A percentile compares a stretch with the other conserved stretches of the same genome.
These are phyloP conservation scores for Dipodomys ordii DNA, from an alignment of 2,113 vertebrate species.

Conservation along the genomic window DNA sequence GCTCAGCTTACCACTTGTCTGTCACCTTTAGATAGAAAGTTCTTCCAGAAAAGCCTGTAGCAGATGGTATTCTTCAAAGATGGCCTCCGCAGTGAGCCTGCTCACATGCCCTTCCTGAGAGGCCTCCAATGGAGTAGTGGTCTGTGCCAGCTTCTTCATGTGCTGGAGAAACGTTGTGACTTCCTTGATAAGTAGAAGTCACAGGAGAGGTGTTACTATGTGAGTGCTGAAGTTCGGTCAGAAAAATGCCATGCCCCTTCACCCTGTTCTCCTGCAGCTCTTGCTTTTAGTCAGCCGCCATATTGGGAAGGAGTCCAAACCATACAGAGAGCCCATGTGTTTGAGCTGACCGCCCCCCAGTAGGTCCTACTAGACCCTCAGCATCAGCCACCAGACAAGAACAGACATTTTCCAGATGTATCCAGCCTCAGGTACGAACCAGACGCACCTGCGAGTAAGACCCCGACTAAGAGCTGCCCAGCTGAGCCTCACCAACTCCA, in stretches of 20 bases:
- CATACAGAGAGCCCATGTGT: fast-evolving
- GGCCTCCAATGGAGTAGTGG: fast-evolving
- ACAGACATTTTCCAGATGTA: neutral
- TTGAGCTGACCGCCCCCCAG: neutral
- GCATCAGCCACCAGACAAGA: neutral
- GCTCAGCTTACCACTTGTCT: neutral
- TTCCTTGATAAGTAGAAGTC: neutral
- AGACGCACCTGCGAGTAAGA: neutral
- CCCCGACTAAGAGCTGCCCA: neutral
- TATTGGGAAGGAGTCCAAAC: neutral
- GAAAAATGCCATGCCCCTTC: neutral
- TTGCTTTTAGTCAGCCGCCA: neutral
- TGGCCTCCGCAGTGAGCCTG: fast-evolving
- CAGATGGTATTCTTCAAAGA: neutral
- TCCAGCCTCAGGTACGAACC: neutral
- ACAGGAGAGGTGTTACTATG: neutral
- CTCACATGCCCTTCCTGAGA: fast-evolving
- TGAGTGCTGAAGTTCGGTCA: neutral
- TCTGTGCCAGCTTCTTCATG: neutral
- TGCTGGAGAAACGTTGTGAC: neutral
- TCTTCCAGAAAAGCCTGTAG: neutral
- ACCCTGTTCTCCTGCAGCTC: neutral
- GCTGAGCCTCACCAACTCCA: neutral
- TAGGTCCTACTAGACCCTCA: neutral
- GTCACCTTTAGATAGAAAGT: neutral